phyloP scores from a whole-genome alignment of 2,888 invertebrate genomes.

The Spodoptera littoralis region DNA sequence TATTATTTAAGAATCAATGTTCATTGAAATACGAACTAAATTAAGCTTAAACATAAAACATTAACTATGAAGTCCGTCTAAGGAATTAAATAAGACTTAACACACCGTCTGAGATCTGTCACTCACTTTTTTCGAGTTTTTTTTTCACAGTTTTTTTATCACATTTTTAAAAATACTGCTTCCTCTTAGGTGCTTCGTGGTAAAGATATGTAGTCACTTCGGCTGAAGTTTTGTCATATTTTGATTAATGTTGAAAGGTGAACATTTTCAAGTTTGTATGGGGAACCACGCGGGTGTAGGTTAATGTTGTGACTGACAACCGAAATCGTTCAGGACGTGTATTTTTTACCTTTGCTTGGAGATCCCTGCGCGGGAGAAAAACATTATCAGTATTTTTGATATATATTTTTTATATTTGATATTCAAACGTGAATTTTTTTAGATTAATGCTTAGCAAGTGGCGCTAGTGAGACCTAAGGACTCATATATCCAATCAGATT shows the following conservation, averaged over 20 bases:
- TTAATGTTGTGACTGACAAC: slow-evolving; percentile 73
- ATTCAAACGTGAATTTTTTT: too few species aligned
- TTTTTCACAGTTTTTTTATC: slow-evolving; percentile 85
- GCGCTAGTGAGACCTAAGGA: too few species aligned
- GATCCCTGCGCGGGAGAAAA: slow-evolving; percentile 70
- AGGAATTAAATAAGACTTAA: slow-evolving; percentile 78
- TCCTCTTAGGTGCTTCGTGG: slow-evolving; percentile 71
- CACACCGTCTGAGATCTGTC: slow-evolving; percentile 86
- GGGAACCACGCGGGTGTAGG: slow-evolving; percentile 72
- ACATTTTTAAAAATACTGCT: slow-evolving; percentile 84
- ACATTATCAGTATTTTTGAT: slow-evolving; percentile 15
- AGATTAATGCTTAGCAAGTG: too few species aligned
- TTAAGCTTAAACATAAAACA: slow-evolving; percentile 64
- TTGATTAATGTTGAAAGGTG: slow-evolving; percentile 50
- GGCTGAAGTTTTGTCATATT: slow-evolving; percentile 37
- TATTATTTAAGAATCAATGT: slow-evolving; percentile 61
- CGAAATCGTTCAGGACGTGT: slow-evolving; percentile 80
- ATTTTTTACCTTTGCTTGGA: slow-evolving; percentile 77
- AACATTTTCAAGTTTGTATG: slow-evolving; percentile 62
- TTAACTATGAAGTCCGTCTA: slow-evolving; percentile 71
- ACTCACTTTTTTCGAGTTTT: slow-evolving; percentile 83
- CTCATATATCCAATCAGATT: too few species aligned
- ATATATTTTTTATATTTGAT: too few species aligned
- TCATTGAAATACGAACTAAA: slow-evolving; percentile 58
- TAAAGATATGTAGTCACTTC: slow-evolving; percentile 63